Evolutionary conservation across 2,888 invertebrate species (phyloP), one percentile per base, ranked within the genome.

Genomic region (Clistopyga incitator): DNA sequence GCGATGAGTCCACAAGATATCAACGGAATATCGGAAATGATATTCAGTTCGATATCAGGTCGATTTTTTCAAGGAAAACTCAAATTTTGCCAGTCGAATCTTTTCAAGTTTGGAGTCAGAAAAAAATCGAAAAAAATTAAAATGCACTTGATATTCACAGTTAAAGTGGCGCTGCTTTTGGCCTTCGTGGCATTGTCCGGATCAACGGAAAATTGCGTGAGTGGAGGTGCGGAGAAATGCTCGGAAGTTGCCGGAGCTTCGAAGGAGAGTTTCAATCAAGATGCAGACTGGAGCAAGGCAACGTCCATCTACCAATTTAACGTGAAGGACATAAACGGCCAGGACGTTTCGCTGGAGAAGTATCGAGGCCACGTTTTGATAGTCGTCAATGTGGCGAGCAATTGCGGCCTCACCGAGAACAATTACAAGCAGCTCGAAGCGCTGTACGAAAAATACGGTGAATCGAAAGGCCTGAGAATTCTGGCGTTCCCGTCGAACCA

Each of bases 361-460:
- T 98, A 97, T 93, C 94, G 95, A 90, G 97, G 96, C 72, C 96
- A 97, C 92, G 97, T 97, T 47, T 95, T 96, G 85, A 94, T 98
- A 56, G 96, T 98, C 81, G 97, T 98, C 4, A 98, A 98, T 92
- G 98, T 98, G 45, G 98, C 98, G 1, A 97, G 97, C 23, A 95
- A 97, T 90, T 98, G 98, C 93, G 97, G 97, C 11, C 94, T 97
- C 82, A 97, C 98, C 0, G 95, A 96, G 52, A 95, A 95, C 82
- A 97, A 98, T 93, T 98, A 98, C 94, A 96, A 96, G 87, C 97
- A 98, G 93, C 94, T 98, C 75, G 96, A 96, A 91, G 95, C 95
- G 87, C 93, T 98, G 81, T 95, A 96, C 91, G 95, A 96, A 80
- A 95, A 96, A 89, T 97, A 96, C 92, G 95, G 94, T 54, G 96